Percentiles rank a stretch among this genome's conserved stretches.
These are phyloP conservation scores for Apodemia mormo DNA, from an alignment of 2,888 invertebrate genomes.

Conservation along the genomic window DNA sequence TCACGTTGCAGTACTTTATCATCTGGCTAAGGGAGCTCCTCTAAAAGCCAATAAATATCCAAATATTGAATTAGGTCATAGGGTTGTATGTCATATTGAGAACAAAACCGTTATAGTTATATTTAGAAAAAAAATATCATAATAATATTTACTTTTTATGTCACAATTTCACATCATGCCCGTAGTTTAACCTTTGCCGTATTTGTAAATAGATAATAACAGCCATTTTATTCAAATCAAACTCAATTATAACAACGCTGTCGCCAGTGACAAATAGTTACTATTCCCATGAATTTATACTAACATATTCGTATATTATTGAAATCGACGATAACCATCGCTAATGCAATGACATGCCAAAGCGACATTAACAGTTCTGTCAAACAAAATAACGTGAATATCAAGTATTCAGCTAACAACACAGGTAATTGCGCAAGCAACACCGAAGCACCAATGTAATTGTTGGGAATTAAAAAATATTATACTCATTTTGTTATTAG, in stretches of 20 bases:
- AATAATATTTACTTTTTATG: neutral
- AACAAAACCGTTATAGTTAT: no score
- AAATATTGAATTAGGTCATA: no score
- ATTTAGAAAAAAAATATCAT: no score
- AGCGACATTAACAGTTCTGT: slow-evolving; percentile 76
- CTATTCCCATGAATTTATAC: slow-evolving; percentile 53
- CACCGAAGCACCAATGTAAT: slow-evolving; percentile 43
- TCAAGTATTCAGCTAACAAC: slow-evolving; percentile 67
- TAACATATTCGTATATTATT: slow-evolving; percentile 54
- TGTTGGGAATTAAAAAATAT: slow-evolving; percentile 13
- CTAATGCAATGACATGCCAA: slow-evolving; percentile 69
- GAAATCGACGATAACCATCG: slow-evolving; percentile 56
- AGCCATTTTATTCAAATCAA: slow-evolving; percentile 30
- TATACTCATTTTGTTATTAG: slow-evolving; percentile 16
- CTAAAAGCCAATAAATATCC: no score
- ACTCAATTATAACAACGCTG: slow-evolving; percentile 38
- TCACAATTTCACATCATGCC: neutral
- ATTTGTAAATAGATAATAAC: slow-evolving; percentile 6
- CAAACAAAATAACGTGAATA: slow-evolving; percentile 68
- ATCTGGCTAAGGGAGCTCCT: no score
- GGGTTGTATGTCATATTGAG: no score
- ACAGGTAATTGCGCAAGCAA: slow-evolving; percentile 65
- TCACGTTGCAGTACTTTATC: no score
- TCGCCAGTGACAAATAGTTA: slow-evolving; percentile 44
- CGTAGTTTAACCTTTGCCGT: neutral